Percentiles rank a stretch among this genome's conserved stretches.
These are phyloP conservation scores for Pachypanchax playfairii DNA, from an alignment of 2,113 vertebrate species.

Conservation along the genomic window DNA sequence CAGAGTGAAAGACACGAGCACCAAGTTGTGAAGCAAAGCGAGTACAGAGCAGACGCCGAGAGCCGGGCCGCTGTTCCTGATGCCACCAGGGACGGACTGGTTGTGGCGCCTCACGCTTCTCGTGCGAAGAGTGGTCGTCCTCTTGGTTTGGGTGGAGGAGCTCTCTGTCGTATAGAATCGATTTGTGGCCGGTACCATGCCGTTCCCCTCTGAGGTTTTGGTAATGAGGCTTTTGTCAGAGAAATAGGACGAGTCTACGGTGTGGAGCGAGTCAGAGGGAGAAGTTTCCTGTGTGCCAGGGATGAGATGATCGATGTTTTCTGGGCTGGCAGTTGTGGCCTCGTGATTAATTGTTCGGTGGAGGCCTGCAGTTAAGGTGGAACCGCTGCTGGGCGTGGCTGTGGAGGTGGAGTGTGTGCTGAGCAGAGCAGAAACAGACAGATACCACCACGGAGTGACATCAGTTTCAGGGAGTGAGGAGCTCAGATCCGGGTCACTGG, in stretches of 20 bases:
- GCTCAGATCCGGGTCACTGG: conserved; percentile 35
- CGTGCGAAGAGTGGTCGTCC: conserved; percentile 75
- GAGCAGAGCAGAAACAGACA: conserved; percentile 41
- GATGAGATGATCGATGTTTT: conserved; percentile 15
- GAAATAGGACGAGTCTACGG: conserved; percentile 18
- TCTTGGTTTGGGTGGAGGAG: conserved; percentile 56
- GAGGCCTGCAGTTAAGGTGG: conserved; percentile 20
- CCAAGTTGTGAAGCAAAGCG: conserved; percentile 21
- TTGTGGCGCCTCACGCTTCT: conserved; percentile 77
- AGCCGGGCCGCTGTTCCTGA: conserved; percentile 24
- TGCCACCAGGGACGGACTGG: conserved; percentile 36
- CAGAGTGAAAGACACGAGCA: conserved; percentile 40
- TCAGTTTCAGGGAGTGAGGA: conserved; percentile 35
- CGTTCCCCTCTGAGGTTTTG: background rate
- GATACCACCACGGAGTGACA: conserved; percentile 56
- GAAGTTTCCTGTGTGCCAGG: conserved; percentile 20
- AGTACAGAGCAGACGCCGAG: conserved; percentile 3
- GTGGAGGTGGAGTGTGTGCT: conserved; percentile 34
- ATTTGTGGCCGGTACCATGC: conserved; percentile 29
- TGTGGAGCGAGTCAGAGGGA: conserved; percentile 22
- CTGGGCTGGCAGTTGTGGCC: conserved; percentile 1
- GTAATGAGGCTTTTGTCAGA: conserved; percentile 29
- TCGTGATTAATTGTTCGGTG: conserved; percentile 31
- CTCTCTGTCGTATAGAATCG: conserved; percentile 55
- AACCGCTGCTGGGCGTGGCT: conserved; percentile 15